Evolutionary conservation across 2,888 invertebrate species (phyloP), one percentile per base, ranked within the genome.

Genomic region (Augochlorella aurata): DNA sequence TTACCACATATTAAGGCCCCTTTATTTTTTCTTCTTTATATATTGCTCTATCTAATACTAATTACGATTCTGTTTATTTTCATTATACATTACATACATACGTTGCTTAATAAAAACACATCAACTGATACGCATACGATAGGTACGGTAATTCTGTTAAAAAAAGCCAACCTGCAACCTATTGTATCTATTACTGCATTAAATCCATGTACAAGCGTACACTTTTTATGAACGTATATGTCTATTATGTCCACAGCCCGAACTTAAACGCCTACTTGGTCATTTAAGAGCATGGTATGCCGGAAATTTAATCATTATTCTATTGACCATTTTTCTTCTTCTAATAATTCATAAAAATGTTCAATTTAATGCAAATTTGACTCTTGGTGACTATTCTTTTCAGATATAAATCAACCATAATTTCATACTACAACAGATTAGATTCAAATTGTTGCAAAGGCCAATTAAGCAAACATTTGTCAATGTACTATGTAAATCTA

Each of bases 1-100:
- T 89, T 88, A 89, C 83, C 84, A 84, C 79, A 77, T 89, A 87
- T 87, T 91, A 91, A 90, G 90, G 90, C 90, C 90, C 89, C 90
- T 86, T 86, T 86, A 87, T 77, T 84, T 84, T 69, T 77, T 69
- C 70, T 73, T 82, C 50, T 78, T 88, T 80, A 77, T 74, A 77
- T 86, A 84, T 85, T 86, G 82, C 82, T 88, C 81, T 86, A 82
- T 79, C 78, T 84, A 86, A 87, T 85, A 85, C 79, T 85, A 87
- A 75, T 83, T 82, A 85, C 79, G 82, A 82, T 75, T 77, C 70
- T 67, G 71, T 83, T 87, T 85, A 85, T 87, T 85, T 79, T 87
- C 82, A 77, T 81, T 85, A 82, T 84, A 85, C 85, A 85, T 76
- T 87, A 87, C 82, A 85, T 87, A 85, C 87, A 87, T 84, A 87